Evolutionary conservation across 1,140 invertebrate species (phyloP), one percentile per base, ranked within the genome.

Genomic region (Brachionus paranguensis): DNA sequence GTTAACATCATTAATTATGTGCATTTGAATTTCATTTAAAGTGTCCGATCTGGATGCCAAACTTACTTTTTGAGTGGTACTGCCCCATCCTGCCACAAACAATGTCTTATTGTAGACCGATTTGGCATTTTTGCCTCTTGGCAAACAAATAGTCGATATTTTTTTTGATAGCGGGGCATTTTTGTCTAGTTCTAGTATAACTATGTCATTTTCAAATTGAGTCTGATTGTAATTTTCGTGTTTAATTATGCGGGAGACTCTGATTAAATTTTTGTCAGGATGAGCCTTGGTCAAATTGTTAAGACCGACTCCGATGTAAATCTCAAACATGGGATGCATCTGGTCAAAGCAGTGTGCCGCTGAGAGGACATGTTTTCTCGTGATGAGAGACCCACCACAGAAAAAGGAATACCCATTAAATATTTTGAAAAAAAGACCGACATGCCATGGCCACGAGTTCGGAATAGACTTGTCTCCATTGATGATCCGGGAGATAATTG

Each of bases 301-400:
- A 4, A 50, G 20, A 7, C 72, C 72, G n/a, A 76, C 45, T 47
- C 41, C 45, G 6, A 76, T 27, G 12, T 76, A 50, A 7, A 76
- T 12, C 12, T 76, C 45, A 12, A 50, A 27, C 12, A 76, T 47
- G 7, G 20, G 24, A 50, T 17, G 20, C 27, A 76, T 20, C 24
- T 76, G 20, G 8, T 76, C 45, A 24, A 79, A 60, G 55, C 85
- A 86, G 50, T 85, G 85, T 11, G 83, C 85, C 27, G 86, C 85
- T 20, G 84, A 85, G 11, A 86, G 29, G 27, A 86, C 65, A 81
- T 86, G 84, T 37, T 84, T 37, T 29, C 64, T 27, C 20, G 85
- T 72, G 24, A 86, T 83, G 2, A 86, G 64, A 50, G 78, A 79
- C 6, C 86, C 86, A 47, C 85, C 85, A 74, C 86, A 86, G 41